A percentile compares a stretch with the other conserved stretches of the same genome.
Evolutionary conservation across 92 coral and sea anemone genomes (phyloP).

Genomic region (Hydrozoanthus gracilis): DNA sequence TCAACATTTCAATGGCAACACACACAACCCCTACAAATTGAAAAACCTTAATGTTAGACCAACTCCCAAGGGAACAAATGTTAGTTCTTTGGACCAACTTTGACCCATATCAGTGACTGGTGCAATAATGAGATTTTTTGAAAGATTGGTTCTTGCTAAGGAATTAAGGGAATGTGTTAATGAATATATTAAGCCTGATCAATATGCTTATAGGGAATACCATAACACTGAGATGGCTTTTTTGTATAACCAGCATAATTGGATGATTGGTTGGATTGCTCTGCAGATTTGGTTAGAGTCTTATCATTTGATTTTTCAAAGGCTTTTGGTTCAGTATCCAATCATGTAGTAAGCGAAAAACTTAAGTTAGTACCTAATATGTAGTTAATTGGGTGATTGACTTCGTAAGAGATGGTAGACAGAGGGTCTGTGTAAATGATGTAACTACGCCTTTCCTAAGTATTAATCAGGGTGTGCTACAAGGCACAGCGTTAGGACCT

Average conservation of each 20-base stretch:
- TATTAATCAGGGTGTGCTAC: background rate
- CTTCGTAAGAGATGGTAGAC: background rate
- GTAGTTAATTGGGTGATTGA: conserved; percentile 19
- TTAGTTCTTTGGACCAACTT: conserved; percentile 23
- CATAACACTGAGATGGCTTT: conserved; percentile 38
- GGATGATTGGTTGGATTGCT: conserved; percentile 39
- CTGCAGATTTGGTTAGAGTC: conserved; percentile 39
- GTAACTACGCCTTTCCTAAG: background rate
- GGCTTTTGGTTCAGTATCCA: conserved; percentile 27
- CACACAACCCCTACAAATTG: conserved; percentile 1
- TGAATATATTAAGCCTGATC: conserved; percentile 33
- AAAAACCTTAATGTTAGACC: conserved; percentile 31
- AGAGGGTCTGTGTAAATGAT: background rate
- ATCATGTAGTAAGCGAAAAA: conserved; percentile 23
- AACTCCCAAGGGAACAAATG: conserved; percentile 19
- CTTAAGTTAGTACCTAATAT: conserved; percentile 16
- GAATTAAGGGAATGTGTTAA: conserved; percentile 22
- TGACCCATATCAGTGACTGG: conserved; percentile 50
- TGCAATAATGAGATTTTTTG: conserved; percentile 31
- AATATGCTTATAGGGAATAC: conserved; percentile 31
- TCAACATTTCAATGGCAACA: conserved; percentile 16
- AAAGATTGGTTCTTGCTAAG: conserved; percentile 8
- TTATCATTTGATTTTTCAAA: conserved; percentile 23
- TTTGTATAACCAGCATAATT: conserved; percentile 39
- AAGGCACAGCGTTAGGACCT: background rate